Base-by-base conservation (phyloP, 2,888 invertebrate genomes). In the Sacculina carcini region DNA sequence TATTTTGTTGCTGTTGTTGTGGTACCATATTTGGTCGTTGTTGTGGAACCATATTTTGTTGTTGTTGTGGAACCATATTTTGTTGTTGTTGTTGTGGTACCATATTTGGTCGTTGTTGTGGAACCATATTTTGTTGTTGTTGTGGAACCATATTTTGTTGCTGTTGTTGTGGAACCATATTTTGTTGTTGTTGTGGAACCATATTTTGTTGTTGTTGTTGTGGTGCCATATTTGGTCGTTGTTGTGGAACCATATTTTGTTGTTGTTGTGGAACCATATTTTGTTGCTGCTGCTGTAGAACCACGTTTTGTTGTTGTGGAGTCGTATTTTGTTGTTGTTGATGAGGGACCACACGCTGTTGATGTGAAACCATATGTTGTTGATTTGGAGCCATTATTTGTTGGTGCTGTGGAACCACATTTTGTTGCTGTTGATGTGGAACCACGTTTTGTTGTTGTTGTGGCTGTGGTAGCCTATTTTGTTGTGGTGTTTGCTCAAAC, bases 401-500 rank as follows among this genome's bases (percentile, higher is more conserved):
- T 26, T 40, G 34, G n/a, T 36, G 40, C 40, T 40, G 40, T 5
- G 40, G 26, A 5, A 26, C 26, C 40, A 34, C 48, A 12, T 34
- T 42, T 52, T 46, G 48, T 47, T 55, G 57, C 26, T 55, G 54
- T 16, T 55, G 75, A 63, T 63, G 71, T 62, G 80, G 78, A 55
- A 82, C 50, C 12, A 48, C 29, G 32, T 52, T 66, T 62, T 79
- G 79, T 12, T 79, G 76, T 5, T 83, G 78, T 58, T 83, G 83
- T 63, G 81, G 72, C 2, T 80, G 78, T 38, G 80, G 71, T 60
- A 28, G 16, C 9, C 28, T 26, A 26, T 28, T 28, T 16, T 82
- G 81, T 55, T 79, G 75, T 0, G 81, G 79, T 60, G 81, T 79
- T 74, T 79, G 72, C 60, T 81, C 81, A 61, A 83, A 81, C 44